Evolutionary conservation across 2,888 invertebrate genomes (phyloP).

Genomic region (Anaspis maculata): DNA sequence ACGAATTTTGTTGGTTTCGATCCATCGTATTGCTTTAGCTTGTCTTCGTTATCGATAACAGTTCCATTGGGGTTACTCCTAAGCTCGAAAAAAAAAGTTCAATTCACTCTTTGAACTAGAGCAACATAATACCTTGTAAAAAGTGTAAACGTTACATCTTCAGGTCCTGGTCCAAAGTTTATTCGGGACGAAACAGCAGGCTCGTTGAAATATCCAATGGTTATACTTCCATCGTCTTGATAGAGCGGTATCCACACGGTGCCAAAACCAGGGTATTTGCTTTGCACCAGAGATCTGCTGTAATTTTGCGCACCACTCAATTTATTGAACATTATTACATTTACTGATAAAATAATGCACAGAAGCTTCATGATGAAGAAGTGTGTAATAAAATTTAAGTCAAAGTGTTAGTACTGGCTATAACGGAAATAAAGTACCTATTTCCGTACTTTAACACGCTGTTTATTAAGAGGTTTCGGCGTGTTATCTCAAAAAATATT

Average conservation of each 20-base stretch:
- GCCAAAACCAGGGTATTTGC: constrained; percentile 37
- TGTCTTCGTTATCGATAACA: constrained; percentile 1
- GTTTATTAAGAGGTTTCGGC: too few species aligned
- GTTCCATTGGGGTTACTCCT: constrained; percentile 6
- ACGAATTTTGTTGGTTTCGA: constrained; percentile 44
- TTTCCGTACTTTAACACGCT: too few species aligned
- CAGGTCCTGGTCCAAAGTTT: constrained; percentile 15
- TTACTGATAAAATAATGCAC: too few species aligned
- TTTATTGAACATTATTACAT: too few species aligned
- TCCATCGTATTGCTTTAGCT: constrained; percentile 32
- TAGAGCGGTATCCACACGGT: constrained; percentile 44
- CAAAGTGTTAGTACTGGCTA: too few species aligned
- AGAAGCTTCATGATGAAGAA: too few species aligned
- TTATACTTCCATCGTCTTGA: constrained; percentile 42
- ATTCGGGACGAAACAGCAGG: constrained; percentile 16
- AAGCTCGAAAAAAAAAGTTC: constrained; percentile 1
- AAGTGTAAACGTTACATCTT: constrained; percentile 44
- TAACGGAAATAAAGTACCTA: too few species aligned
- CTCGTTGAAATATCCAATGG: constrained; percentile 26
- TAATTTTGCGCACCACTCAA: too few species aligned
- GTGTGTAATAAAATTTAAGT: too few species aligned
- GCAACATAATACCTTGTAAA: constrained; percentile 38
- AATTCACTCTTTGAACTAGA: too few species aligned
- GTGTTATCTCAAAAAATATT: too few species aligned
- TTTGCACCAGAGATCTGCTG: constrained; percentile 8